Evolutionary conservation across 2,113 vertebrate species (phyloP).

Genomic region (Merops nubicus): DNA sequence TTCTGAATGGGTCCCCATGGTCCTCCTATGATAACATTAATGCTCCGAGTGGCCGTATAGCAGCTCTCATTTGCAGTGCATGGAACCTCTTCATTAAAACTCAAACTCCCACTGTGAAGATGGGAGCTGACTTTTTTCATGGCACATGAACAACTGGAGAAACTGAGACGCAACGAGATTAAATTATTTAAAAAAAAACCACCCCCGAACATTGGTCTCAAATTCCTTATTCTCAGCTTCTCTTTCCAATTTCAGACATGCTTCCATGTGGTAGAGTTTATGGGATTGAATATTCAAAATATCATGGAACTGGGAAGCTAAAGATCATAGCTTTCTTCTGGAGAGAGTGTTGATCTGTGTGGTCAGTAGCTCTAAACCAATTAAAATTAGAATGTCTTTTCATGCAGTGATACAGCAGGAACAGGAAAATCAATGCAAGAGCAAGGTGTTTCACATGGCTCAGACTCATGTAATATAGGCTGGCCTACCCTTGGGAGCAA

Average conservation of each 20-base stretch:
- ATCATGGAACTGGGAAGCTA: background rate
- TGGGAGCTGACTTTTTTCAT: background rate
- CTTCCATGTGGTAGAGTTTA: background rate
- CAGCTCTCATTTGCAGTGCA: background rate
- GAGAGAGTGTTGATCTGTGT: background rate
- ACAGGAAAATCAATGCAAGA: background rate
- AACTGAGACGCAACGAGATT: background rate
- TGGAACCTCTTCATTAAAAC: constrained; percentile 34
- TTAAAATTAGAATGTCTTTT: background rate
- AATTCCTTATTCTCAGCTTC: background rate
- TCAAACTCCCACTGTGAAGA: background rate
- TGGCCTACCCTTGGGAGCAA: background rate
- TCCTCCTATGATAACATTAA: constrained; percentile 5
- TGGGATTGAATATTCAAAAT: background rate
- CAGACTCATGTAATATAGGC: rapidly evolving
- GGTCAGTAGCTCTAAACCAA: background rate
- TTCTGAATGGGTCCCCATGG: constrained; percentile 15
- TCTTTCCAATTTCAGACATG: background rate
- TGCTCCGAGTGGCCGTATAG: background rate
- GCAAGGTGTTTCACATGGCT: background rate
- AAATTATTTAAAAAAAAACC: background rate
- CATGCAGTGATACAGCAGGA: background rate
- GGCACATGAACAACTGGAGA: background rate
- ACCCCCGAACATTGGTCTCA: rapidly evolving
- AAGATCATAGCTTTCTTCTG: background rate